Evolutionary conservation across 2,113 vertebrate genomes (phyloP).

Genomic region (Macrotus californicus): DNA sequence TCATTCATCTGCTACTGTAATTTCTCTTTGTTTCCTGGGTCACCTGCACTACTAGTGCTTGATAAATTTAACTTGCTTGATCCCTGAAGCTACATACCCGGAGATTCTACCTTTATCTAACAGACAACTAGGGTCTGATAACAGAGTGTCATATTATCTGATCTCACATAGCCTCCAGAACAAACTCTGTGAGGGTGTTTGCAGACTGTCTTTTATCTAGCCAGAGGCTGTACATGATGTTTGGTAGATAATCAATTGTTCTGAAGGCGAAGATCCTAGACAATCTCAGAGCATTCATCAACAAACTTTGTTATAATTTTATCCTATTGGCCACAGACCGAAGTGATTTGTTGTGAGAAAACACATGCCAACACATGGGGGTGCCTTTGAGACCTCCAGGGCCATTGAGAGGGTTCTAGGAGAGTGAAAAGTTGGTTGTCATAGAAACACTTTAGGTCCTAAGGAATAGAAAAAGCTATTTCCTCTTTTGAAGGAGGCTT

Average conservation of each 20-base stretch:
- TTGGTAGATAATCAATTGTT: not conserved
- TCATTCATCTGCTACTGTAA: not conserved
- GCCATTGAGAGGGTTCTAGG: not conserved
- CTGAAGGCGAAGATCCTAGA: not conserved
- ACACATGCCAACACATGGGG: not conserved
- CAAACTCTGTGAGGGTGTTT: not conserved
- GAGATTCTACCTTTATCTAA: not conserved
- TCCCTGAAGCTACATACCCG: not conserved
- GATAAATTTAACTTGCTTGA: not conserved
- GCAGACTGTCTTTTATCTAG: not conserved
- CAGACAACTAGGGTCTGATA: not conserved
- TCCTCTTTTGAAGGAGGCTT: not conserved
- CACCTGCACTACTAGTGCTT: not conserved
- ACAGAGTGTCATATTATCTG: not conserved
- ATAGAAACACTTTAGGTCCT: constrained; percentile 42
- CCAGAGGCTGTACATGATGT: not conserved
- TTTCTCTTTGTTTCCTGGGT: not conserved
- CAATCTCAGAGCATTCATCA: not conserved
- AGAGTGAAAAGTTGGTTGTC: not conserved
- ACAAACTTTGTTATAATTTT: constrained; percentile 1
- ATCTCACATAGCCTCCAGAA: not conserved
- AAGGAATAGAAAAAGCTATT: not conserved
- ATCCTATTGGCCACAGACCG: not conserved
- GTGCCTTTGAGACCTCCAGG: not conserved
- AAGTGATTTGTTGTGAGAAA: not conserved